Conservation (phyloP, 2,888 invertebrate genomes). For the Dryobota labecula region DNA sequence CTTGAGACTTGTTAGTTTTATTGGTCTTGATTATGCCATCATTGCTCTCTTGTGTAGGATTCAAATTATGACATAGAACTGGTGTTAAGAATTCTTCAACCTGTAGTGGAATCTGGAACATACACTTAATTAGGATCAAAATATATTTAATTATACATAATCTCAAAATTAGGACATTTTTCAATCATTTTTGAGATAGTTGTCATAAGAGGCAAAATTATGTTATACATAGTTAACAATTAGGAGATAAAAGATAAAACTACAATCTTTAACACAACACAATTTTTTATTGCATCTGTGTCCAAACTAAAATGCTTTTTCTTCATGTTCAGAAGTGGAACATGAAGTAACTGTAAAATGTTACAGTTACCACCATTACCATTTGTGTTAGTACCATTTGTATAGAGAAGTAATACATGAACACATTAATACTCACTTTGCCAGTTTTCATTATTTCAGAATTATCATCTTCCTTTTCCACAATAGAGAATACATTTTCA, state of each 20-base stretch:
- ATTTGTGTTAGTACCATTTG: too few relatives aligned
- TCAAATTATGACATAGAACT: conserved; percentile 69
- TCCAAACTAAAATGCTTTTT: background rate
- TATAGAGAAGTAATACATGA: background rate
- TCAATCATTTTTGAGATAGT: background rate
- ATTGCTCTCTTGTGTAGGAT: conserved; percentile 54
- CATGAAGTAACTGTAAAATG: too few relatives aligned
- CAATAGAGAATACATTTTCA: conserved; percentile 83
- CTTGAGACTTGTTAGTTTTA: conserved; percentile 68
- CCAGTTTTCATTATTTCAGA: conserved; percentile 55
- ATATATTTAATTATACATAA: background rate
- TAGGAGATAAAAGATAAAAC: background rate
- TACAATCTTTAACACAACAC: background rate
- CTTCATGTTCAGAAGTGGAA: too few relatives aligned
- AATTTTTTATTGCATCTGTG: background rate
- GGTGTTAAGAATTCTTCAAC: conserved; percentile 77
- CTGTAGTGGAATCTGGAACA: conserved; percentile 63
- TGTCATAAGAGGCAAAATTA: background rate
- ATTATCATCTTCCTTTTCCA: conserved; percentile 75
- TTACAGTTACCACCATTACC: too few relatives aligned
- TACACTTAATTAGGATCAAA: background rate
- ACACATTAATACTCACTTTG: conserved; percentile 65
- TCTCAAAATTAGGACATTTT: background rate
- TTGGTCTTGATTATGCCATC: conserved; percentile 43
- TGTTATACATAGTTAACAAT: background rate